Evolutionary conservation across 2,888 invertebrate genomes (phyloP).

Genomic region (Dinocampus coccinellae): DNA sequence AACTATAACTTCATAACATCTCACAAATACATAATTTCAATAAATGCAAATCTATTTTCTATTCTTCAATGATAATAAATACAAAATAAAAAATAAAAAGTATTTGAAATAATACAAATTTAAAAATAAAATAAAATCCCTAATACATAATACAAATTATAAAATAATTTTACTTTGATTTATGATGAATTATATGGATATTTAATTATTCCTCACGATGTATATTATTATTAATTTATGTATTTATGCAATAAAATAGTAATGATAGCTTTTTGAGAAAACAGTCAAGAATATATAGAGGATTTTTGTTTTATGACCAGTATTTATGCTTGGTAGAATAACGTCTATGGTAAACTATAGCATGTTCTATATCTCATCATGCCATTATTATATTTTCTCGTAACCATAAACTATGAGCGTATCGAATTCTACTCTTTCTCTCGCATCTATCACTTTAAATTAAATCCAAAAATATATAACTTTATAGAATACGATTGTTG

Average conservation of each 20-base stretch:
- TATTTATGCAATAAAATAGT: neutral
- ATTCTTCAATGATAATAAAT: too few species aligned
- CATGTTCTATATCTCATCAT: neutral
- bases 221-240: neutral
- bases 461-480: neutral
- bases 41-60: too few species aligned
- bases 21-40: too few species aligned
- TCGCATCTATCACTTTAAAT: neutral
- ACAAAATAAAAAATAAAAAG: too few species aligned
- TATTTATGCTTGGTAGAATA: neutral
- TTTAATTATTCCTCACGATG: neutral
- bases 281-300: neutral
- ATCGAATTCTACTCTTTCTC: neutral
- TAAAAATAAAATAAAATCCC: too few species aligned
- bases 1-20: too few species aligned
- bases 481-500: neutral
- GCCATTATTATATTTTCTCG: neutral
- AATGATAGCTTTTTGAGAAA: neutral
- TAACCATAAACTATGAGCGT: neutral
- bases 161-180: neutral
- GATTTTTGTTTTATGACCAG: neutral
- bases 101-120: too few species aligned
- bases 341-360: neutral
- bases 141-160: too few species aligned
- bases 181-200: too few species aligned